These are phyloP conservation scores for Callipepla californica DNA, from an alignment of 2,113 vertebrate species.

Conservation along the genomic window DNA sequence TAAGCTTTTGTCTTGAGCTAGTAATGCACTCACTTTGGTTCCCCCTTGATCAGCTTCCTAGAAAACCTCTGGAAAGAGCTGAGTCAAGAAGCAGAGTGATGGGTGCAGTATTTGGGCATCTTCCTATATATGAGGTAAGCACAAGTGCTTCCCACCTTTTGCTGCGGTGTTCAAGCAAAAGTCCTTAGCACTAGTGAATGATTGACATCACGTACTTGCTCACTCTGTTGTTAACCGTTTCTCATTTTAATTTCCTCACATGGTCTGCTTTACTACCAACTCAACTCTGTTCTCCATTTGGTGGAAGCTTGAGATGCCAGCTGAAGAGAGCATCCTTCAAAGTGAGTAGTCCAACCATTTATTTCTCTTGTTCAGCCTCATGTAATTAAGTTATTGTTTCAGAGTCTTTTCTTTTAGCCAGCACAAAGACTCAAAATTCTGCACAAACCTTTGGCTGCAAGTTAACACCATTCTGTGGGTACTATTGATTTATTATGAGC, in stretches of 20 bases:
- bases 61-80: constrained; percentile 49
- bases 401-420: background rate
- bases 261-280: background rate
- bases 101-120: constrained; percentile 71
- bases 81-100: constrained; percentile 56
- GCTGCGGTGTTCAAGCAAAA: background rate
- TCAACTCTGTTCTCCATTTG: background rate
- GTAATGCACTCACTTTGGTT: constrained; percentile 29
- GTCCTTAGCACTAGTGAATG: background rate
- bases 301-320: background rate
- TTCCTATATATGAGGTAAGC: constrained; percentile 77
- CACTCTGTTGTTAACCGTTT: background rate
- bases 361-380: background rate
- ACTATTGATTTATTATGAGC: background rate
- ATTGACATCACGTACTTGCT: background rate
- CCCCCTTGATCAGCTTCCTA: constrained; percentile 57
- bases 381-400: background rate
- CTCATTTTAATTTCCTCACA: constrained; percentile 38
- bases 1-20: background rate
- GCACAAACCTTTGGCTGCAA: background rate
- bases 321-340: background rate
- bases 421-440: background rate
- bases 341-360: constrained; percentile 8
- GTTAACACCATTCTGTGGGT: background rate
- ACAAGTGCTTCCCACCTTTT: background rate